phyloP scores from a whole-genome alignment of 2,113 vertebrate genomes.

The Nothoprocta perdicaria region DNA sequence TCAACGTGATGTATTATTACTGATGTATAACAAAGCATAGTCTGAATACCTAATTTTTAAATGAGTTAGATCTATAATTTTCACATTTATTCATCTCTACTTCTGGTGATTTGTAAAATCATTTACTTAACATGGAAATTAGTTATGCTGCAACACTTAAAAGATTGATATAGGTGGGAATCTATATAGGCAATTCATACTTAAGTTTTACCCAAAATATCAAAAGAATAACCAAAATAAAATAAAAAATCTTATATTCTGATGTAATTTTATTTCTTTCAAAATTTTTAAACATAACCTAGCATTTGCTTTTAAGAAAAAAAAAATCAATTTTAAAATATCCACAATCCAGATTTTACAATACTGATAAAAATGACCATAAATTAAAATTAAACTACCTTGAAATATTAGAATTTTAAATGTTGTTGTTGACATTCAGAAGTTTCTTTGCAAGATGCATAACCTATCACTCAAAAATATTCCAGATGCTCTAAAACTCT shows the following conservation, averaged over 20 bases:
- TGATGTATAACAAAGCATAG: not conserved
- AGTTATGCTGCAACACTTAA: not conserved
- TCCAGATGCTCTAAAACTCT: not conserved
- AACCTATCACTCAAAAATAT: not conserved
- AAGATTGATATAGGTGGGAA: not conserved
- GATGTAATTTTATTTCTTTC: not conserved
- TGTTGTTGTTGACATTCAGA: not conserved
- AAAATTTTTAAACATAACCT: not conserved
- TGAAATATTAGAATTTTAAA: not conserved
- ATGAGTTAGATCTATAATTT: not conserved
- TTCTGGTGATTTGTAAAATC: not conserved
- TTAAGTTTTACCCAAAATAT: not conserved
- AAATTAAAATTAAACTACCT: not conserved
- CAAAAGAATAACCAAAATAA: not conserved
- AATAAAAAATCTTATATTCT: not conserved
- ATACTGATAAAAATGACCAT: not conserved
- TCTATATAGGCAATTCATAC: not conserved
- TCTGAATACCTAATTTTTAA: not conserved
- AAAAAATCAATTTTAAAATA: not conserved
- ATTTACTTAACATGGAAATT: not conserved
- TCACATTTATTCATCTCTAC: not conserved
- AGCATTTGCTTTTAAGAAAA: not conserved
- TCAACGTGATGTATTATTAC: not conserved
- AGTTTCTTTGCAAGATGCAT: not conserved
- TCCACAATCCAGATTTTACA: fast-evolving